Evolutionary conservation across 2,888 invertebrate species (phyloP).

Genomic region (Lithophane leautieri): DNA sequence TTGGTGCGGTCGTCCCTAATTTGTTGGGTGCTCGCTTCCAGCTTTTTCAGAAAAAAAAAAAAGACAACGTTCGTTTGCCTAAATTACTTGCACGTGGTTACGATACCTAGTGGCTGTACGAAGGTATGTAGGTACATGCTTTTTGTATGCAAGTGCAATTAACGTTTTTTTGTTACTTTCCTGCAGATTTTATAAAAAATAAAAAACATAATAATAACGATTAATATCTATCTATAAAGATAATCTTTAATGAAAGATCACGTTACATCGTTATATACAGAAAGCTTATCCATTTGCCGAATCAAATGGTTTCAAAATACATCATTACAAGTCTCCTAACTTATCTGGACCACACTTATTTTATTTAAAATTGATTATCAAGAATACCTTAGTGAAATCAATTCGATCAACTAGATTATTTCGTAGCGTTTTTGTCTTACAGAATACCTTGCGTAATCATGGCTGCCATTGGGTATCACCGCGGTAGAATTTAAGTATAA

Average conservation of each 20-base stretch:
- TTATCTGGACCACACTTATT: constrained; percentile 44
- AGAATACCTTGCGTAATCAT: constrained; percentile 71
- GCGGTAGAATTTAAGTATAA: constrained; percentile 62
- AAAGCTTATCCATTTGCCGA: not conserved
- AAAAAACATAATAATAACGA: not conserved
- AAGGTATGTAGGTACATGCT: not conserved
- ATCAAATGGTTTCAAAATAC: constrained; percentile 23
- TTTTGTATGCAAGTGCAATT: not conserved
- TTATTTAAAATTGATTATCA: constrained; percentile 40
- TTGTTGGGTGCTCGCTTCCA: not conserved
- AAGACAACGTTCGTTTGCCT: too few species aligned
- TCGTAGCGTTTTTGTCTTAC: constrained; percentile 68
- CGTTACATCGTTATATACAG: not conserved
- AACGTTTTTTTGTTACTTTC: too few species aligned
- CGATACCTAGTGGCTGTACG: not conserved
- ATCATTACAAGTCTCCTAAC: constrained; percentile 8
- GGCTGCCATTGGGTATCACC: constrained; percentile 65
- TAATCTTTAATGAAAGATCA: not conserved
- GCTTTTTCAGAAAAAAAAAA: constrained; percentile 1
- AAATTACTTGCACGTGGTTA: not conserved
- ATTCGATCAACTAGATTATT: constrained; percentile 73
- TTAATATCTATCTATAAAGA: not conserved
- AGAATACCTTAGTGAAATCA: constrained; percentile 67
- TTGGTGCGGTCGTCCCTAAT: constrained; percentile 11
- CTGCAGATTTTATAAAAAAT: too few species aligned